Evolutionary conservation across 2,113 vertebrate genomes (phyloP).

Genomic region (Marmota flaviventris): DNA sequence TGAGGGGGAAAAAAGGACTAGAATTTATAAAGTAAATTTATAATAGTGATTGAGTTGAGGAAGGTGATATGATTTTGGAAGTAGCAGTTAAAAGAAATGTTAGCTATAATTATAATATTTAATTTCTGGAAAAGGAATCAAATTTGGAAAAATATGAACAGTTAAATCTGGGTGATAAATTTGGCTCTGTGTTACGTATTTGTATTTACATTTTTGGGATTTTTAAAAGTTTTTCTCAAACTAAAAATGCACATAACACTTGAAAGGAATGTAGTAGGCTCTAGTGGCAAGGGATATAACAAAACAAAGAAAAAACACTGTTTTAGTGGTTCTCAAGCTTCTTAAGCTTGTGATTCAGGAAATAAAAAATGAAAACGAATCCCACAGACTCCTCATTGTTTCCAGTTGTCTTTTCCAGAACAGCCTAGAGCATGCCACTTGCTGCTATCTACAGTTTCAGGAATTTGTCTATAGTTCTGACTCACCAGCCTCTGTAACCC

Average conservation of each 20-base stretch:
- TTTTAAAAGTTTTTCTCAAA: constrained; percentile 64
- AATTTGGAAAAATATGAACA: constrained; percentile 19
- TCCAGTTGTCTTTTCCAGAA: neutral
- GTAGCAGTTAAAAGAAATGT: neutral
- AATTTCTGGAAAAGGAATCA: neutral
- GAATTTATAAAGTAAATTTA: constrained; percentile 8
- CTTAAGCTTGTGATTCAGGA: neutral
- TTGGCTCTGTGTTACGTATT: neutral
- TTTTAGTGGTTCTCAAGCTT: neutral
- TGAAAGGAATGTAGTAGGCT: constrained; percentile 9
- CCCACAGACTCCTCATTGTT: neutral
- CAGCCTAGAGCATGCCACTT: neutral
- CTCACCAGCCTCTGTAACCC: neutral
- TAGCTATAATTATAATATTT: neutral
- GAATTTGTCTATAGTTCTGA: neutral
- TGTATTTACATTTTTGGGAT: constrained; percentile 13
- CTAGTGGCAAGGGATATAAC: neutral
- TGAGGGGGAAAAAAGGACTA: neutral
- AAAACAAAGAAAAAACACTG: neutral
- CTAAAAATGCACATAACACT: neutral
- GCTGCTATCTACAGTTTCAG: neutral
- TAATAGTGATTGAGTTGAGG: neutral
- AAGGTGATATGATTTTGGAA: neutral
- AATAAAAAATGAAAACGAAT: constrained; percentile 14
- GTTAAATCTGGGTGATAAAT: constrained; percentile 15